Evolutionary conservation across 2,113 vertebrate species (phyloP), one percentile per base, ranked within the genome.

Genomic region (Emydura subglobosa): DNA sequence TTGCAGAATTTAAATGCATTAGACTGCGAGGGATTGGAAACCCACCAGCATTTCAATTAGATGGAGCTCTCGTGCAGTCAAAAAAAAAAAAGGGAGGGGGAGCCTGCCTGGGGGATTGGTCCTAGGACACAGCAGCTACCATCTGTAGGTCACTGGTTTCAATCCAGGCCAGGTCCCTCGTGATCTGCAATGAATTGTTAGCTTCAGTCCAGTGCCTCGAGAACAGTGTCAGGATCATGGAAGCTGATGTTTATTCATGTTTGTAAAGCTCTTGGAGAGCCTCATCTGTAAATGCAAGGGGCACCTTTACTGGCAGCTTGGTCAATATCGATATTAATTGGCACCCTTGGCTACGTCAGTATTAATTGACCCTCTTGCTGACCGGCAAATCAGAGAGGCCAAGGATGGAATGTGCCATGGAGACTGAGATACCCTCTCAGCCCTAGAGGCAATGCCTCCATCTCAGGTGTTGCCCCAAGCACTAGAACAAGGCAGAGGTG

Each of bases 1-100:
- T 92, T 92, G 79, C 31, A 86, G 79, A 91, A 92, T 93, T 97
- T 72, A 91, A 95, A 96, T 94, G 94, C 87, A 72, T 11, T 27
- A 49, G 29, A 68, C 25, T 10, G 31, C 11, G 85, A 85, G 55
- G 13, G 68, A 49, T 0, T 0, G 76, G 90, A 96, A 90, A 88
- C 24, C 74, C 54, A 42, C 65, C 79, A 80, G 91, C 49, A 81
- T 83, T 92, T 90, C 86, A 76, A 47, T 82, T 81, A 87, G 74
- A 39, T 44, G 86, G 84, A 94, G 74, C 31, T 94, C 68, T 59
- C 74, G 53, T 10, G n/a, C 16, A 82, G 14, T 10, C 86, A 93
- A 19, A 79, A 79, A n/a, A 27, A 14, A 54, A 47, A 17, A 3
- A 21, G 8, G 50, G 50, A 16, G 13, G 42, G 78, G 88, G 22